These are phyloP conservation scores for Yoshiicerus persimilis DNA, from an alignment of 1,140 invertebrate species.

Conservation along the genomic window DNA sequence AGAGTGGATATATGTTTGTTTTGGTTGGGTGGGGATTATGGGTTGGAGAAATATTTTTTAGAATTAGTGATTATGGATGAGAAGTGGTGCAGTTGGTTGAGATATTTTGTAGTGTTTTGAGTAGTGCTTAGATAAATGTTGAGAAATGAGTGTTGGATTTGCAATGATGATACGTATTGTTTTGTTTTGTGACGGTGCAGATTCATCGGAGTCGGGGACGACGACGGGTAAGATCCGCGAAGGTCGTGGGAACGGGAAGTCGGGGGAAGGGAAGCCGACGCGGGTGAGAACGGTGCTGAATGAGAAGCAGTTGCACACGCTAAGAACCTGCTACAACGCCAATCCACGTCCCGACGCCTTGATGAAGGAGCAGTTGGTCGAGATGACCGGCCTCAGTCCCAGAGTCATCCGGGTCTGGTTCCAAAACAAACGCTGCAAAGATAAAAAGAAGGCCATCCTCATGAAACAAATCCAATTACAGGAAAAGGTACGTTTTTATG, in stretches of 20 bases:
- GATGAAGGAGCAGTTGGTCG: constrained; percentile 99
- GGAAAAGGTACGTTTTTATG: constrained; percentile 77
- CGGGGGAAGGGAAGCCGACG: constrained; percentile 87
- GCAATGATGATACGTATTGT: background rate
- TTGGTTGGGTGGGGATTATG: too few species aligned
- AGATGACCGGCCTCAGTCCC: constrained; percentile 95
- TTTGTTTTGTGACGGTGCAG: constrained; percentile 26
- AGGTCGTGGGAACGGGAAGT: constrained; percentile 61
- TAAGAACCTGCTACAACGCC: constrained; percentile 89
- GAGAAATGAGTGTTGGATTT: background rate
- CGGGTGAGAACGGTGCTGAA: constrained; percentile 96
- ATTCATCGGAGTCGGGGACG: constrained; percentile 48
- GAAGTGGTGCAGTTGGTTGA: background rate
- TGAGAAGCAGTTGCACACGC: constrained; percentile 96
- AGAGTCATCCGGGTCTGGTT: constrained; percentile 98
- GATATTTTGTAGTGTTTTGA: background rate
- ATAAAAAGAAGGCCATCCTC: constrained; percentile 95
- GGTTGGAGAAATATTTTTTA: background rate
- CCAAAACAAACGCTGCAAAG: constrained; percentile 99
- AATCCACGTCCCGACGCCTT: constrained; percentile 97
- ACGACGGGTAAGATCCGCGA: constrained; percentile 53
- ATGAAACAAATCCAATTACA: constrained; percentile 96
- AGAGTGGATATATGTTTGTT: too few species aligned
- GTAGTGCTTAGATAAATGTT: background rate
- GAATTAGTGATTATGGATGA: too few species aligned